Conservation (phyloP, 92 coral and sea anemone species). For the Paramuricea clavata region DNA sequence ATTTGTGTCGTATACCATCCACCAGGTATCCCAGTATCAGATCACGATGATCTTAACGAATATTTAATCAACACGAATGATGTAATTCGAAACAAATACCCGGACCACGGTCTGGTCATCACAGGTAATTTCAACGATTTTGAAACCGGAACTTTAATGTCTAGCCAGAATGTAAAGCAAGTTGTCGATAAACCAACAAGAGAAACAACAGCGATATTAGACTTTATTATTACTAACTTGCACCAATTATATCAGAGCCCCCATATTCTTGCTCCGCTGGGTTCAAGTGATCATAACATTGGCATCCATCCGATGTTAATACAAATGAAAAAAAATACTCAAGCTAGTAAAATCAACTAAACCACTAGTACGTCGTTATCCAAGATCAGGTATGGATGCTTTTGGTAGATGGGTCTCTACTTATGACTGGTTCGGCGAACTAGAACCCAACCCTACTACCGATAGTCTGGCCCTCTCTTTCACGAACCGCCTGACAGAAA, state of each 20-base stretch:
- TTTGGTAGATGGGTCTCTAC: conserved; percentile 62
- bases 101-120: not conserved
- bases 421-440: conserved; percentile 45
- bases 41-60: no score
- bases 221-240: conserved; percentile 58
- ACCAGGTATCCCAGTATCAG: no score
- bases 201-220: conserved; percentile 32
- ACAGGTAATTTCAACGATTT: conserved; percentile 1
- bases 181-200: conserved; percentile 60
- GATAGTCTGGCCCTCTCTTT: no score
- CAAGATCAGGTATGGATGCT: no score
- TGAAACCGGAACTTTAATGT: not conserved
- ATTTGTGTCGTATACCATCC: no score
- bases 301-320: not conserved
- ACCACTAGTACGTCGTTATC: conserved; percentile 44
- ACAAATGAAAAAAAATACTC: not conserved
- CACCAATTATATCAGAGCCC: conserved; percentile 37
- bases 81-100: not conserved
- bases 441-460: no score
- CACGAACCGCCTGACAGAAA: no score
- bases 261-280: conserved; percentile 53
- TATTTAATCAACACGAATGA: no score
- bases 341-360: conserved; percentile 28
- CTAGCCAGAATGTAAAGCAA: conserved; percentile 55
- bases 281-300: conserved; percentile 55